phyloP scores from a whole-genome alignment of 2,888 invertebrate genomes.

The Oscheius sp. region DNA sequence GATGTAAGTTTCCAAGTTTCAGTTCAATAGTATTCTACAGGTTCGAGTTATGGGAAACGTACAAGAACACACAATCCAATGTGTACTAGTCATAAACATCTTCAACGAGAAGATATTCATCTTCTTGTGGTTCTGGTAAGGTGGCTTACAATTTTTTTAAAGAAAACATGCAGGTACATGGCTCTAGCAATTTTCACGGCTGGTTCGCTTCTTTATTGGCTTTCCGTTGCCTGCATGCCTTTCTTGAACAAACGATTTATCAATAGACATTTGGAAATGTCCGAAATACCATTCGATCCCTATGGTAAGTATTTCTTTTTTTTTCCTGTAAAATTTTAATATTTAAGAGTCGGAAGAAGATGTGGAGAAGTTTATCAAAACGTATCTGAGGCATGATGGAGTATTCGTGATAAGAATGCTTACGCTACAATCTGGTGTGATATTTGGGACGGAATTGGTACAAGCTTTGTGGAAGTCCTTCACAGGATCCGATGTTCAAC shows the following conservation, averaged over 20 bases:
- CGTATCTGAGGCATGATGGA: slow-evolving; percentile 70
- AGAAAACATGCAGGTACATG: slow-evolving; percentile 48
- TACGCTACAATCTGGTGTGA: slow-evolving; percentile 71
- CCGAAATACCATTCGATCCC: slow-evolving; percentile 71
- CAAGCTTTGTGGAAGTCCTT: slow-evolving; percentile 66
- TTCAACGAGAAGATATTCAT: slow-evolving; percentile 73
- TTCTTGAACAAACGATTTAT: slow-evolving; percentile 65
- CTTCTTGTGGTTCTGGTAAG: slow-evolving; percentile 72
- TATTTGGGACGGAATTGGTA: slow-evolving; percentile 72
- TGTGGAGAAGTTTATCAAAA: slow-evolving; percentile 65
- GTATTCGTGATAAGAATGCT: slow-evolving; percentile 73
- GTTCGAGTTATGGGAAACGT: slow-evolving; percentile 73
- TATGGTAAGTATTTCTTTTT: slow-evolving; percentile 41
- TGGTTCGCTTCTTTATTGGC: slow-evolving; percentile 71
- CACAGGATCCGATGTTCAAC: slow-evolving; percentile 58
- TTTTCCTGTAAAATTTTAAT: neutral
- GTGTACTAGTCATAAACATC: slow-evolving; percentile 72
- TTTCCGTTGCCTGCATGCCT: slow-evolving; percentile 60
- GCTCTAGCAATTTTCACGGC: slow-evolving; percentile 64
- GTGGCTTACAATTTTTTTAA: neutral
- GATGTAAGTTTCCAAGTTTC: slow-evolving; percentile 58
- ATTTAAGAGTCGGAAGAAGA: slow-evolving; percentile 53
- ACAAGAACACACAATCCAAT: slow-evolving; percentile 72
- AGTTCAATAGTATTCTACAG: slow-evolving; percentile 38
- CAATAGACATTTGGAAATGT: slow-evolving; percentile 71